A percentile compares a stretch with the other conserved stretches of the same genome.
Evolutionary conservation across 2,888 invertebrate genomes (phyloP).

Genomic region (Drepanosiphum platanoidis): DNA sequence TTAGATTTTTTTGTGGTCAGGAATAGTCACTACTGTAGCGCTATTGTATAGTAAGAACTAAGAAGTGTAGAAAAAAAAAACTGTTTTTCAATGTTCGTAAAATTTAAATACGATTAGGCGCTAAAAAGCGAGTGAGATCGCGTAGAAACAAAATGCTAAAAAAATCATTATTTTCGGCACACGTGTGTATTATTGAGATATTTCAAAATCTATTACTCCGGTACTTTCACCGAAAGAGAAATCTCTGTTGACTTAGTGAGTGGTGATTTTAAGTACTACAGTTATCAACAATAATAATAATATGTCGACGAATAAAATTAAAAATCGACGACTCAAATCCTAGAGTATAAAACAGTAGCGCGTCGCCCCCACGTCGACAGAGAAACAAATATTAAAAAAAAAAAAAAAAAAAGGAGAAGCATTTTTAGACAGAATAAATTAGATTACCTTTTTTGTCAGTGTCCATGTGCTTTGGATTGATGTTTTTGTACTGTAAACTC

Average conservation of each 20-base stretch:
- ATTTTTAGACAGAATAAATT: conserved; percentile 1
- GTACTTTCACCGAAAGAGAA: conserved; percentile 17
- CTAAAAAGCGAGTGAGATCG: neutral
- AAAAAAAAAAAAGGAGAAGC: no score
- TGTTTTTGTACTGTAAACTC: neutral
- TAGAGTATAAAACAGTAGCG: no score
- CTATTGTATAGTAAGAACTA: no score
- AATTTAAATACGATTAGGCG: neutral
- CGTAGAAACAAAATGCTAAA: neutral
- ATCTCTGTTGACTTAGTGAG: neutral
- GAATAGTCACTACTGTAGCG: neutral
- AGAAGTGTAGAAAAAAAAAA: neutral
- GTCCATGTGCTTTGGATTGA: neutral
- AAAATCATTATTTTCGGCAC: neutral
- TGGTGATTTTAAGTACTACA: no score
- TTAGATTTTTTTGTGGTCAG: neutral
- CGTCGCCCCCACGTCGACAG: no score
- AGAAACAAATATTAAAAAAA: neutral
- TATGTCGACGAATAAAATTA: neutral
- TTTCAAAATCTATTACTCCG: neutral
- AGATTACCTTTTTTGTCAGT: conserved; percentile 15
- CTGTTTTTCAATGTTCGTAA: neutral
- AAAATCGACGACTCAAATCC: neutral
- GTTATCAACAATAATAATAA: neutral
- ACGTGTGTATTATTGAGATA: neutral